Base-by-base conservation (phyloP, 1,140 invertebrate species). In the Zelostemma sp. region DNA sequence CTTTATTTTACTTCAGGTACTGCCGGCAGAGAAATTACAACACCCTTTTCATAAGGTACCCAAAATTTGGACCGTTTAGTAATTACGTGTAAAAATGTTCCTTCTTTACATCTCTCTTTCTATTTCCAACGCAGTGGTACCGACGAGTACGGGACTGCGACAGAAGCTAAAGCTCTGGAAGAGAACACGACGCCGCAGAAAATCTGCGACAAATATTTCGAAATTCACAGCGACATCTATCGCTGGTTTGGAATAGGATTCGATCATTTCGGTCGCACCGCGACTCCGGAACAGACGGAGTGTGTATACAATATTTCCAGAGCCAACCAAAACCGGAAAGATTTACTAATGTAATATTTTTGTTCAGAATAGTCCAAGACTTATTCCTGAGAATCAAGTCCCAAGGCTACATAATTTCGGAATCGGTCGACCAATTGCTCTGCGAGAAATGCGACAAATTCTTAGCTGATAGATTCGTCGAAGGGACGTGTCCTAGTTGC, bases 121-220 rank as follows among this genome's bases (percentile, higher is more conserved):
- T 14, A 55, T 15, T 35, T 38, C 15, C 46, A 47, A 60, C 69
- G 8, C 28, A 83, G 94, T 85, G 98, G 98, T 6, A 99, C 98
- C 0, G 98, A 99, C 84, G 98, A 99, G 81, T 99, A 99, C 81
- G 98, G 98, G 2, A 99, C 98, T 1, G 97, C 98, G 0, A 99
- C 98, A 0, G 98, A 99, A 87, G 99, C 97, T 5, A 99, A 99
- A 85, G 98, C 98, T 0, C 75, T 98, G 35, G 94, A 98, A 80
- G 95, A 98, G 86, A 92, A 87, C 15, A 78, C 96, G 1, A 95
- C 96, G 0, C 97, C 97, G 0, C 88, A 93, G 67, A 88, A 97
- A 87, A 98, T 99, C 66, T 99, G 98, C 85, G 96, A 99, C 86
- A 99, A n/a, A n/a, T n/a, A n/a, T n/a, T n/a, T n/a, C n/a, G n/a